These are phyloP conservation scores for Pogoniulus pusillus DNA, from an alignment of 2,797 vertebrate species.

Conservation along the genomic window DNA sequence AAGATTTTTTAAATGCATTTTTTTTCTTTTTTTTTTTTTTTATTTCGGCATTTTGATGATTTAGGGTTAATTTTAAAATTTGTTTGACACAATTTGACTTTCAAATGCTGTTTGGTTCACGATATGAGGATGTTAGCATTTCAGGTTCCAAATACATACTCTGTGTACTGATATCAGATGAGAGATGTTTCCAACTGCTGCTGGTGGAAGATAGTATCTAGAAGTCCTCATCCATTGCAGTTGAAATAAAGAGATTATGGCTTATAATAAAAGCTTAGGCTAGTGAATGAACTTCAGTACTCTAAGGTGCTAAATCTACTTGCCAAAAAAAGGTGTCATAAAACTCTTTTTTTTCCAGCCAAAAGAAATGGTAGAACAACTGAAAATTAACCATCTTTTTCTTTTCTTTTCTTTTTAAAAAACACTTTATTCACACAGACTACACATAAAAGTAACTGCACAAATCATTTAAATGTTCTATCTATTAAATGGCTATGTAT, in stretches of 20 bases:
- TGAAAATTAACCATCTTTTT: conserved; percentile 2
- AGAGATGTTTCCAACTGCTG: neutral
- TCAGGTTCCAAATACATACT: neutral
- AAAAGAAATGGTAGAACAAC: conserved; percentile 30
- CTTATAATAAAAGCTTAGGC: conserved; percentile 39
- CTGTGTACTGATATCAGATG: neutral
- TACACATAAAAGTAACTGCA: neutral
- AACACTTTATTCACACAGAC: neutral
- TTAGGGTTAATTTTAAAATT: accelerated
- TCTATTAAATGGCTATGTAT: conserved; percentile 8
- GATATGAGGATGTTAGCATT: neutral
- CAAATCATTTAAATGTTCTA: neutral
- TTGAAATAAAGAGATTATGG: conserved; percentile 1
- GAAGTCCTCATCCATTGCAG: neutral
- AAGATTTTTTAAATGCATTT: accelerated
- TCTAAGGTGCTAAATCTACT: conserved; percentile 38
- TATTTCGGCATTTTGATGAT: neutral
- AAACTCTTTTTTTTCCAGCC: conserved; percentile 7
- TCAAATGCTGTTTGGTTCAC: neutral
- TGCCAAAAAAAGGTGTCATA: conserved; percentile 43
- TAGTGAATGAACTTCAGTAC: conserved; percentile 42
- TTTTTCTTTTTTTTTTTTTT: too few species aligned
- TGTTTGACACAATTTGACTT: neutral
- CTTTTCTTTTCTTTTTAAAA: neutral
- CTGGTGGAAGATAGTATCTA: neutral